A percentile compares a stretch with the other conserved stretches of the same genome.
Evolutionary conservation across 2,113 vertebrate genomes (phyloP).

Genomic region (Aptenodytes forsteri): DNA sequence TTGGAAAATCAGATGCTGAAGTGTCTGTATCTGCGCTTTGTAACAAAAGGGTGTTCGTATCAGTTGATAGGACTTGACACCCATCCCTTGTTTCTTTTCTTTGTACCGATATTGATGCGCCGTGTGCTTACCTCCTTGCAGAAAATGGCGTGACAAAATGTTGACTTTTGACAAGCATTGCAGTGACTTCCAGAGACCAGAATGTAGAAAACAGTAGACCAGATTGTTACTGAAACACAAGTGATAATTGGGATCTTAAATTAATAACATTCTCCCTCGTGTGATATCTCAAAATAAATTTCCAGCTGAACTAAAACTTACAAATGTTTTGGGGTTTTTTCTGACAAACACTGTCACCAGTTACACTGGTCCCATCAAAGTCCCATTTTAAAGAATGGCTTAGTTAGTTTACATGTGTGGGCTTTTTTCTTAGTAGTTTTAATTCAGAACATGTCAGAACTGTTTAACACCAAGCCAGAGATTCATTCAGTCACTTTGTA

Average conservation of each 20-base stretch:
- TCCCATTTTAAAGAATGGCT: neutral
- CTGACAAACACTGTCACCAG: neutral
- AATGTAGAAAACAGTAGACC: neutral
- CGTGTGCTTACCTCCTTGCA: neutral
- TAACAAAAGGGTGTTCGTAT: neutral
- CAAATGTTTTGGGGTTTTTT: neutral
- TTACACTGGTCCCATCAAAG: neutral
- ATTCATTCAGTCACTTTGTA: neutral
- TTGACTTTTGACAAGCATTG: neutral
- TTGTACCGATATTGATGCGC: fast-evolving
- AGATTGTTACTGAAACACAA: neutral
- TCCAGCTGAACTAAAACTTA: neutral
- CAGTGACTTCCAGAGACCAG: neutral
- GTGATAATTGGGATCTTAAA: neutral
- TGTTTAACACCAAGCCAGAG: neutral
- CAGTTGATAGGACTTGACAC: neutral
- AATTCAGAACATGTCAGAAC: neutral
- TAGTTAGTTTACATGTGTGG: neutral
- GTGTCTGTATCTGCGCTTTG: fast-evolving
- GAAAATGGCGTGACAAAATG: neutral
- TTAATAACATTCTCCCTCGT: neutral
- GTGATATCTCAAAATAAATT: neutral
- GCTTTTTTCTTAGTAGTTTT: neutral
- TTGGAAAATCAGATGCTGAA: neutral
- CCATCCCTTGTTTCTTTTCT: neutral